Conservation (phyloP, 2,113 vertebrate species). For the Plecturocebus donacophilus region DNA sequence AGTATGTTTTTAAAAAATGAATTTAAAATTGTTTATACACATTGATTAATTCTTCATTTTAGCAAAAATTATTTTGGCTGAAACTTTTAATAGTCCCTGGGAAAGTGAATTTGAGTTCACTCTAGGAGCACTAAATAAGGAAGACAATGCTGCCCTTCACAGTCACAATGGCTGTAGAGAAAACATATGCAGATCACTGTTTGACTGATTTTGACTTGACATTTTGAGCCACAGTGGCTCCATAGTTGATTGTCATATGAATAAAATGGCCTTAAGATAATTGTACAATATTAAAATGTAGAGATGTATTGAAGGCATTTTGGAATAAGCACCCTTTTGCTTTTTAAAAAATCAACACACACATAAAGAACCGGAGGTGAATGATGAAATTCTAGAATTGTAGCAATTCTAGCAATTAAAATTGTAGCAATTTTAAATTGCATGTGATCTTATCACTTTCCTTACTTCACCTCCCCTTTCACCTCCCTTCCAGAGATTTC, state of each 20-base stretch:
- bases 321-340: background rate
- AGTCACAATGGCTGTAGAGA: background rate
- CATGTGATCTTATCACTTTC: background rate
- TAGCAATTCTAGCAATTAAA: too few relatives aligned
- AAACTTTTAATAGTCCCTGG: background rate
- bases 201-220: background rate
- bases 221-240: background rate
- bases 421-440: background rate
- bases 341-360: background rate
- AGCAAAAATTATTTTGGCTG: background rate
- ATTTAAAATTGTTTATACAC: background rate
- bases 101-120: background rate
- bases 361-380: background rate
- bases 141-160: rapidly evolving
- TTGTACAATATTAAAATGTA: background rate
- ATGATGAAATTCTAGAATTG: background rate
- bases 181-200: background rate
- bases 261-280: background rate
- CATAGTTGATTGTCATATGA: background rate
- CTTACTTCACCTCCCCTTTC: too few relatives aligned
- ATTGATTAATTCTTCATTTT: background rate
- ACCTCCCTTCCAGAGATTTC: too few relatives aligned
- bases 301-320: background rate
- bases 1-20: too few relatives aligned
- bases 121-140: background rate